phyloP scores from a whole-genome alignment of 2,888 invertebrate species.

The Lumbricus terrestris region DNA sequence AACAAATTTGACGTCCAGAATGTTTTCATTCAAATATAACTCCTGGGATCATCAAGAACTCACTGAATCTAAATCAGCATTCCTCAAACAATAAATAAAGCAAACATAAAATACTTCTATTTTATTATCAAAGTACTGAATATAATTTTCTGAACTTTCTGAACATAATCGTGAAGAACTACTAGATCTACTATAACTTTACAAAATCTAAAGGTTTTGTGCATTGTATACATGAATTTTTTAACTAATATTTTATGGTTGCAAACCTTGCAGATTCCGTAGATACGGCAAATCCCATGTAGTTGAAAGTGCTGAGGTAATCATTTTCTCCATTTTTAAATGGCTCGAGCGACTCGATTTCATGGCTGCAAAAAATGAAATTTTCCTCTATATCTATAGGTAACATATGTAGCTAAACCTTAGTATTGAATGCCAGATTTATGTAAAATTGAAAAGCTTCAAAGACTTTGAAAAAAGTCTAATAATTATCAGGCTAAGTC shows the following conservation, averaged over 20 bases:
- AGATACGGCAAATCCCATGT: neutral
- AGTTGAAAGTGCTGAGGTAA: neutral
- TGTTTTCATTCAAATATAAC: too few relatives aligned
- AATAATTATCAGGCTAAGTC: neutral
- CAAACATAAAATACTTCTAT: too few relatives aligned
- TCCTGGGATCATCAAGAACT: too few relatives aligned
- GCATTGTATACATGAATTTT: neutral
- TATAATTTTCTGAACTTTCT: too few relatives aligned
- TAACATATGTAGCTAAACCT: neutral
- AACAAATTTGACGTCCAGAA: too few relatives aligned
- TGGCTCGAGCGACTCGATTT: neutral
- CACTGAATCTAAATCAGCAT: too few relatives aligned
- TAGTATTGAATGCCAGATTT: neutral
- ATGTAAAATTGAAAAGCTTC: neutral
- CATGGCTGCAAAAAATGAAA: neutral
- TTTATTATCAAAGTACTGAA: too few relatives aligned
- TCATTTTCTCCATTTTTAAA: neutral
- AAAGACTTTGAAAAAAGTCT: neutral
- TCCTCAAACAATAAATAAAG: too few relatives aligned
- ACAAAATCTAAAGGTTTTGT: too few relatives aligned
- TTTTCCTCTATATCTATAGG: neutral
- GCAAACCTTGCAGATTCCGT: neutral
- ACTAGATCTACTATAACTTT: too few relatives aligned
- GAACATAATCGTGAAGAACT: too few relatives aligned
- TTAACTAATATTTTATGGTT: neutral